Evolutionary conservation across 2,888 invertebrate genomes (phyloP).

Genomic region (Rhogogaster chlorosoma): DNA sequence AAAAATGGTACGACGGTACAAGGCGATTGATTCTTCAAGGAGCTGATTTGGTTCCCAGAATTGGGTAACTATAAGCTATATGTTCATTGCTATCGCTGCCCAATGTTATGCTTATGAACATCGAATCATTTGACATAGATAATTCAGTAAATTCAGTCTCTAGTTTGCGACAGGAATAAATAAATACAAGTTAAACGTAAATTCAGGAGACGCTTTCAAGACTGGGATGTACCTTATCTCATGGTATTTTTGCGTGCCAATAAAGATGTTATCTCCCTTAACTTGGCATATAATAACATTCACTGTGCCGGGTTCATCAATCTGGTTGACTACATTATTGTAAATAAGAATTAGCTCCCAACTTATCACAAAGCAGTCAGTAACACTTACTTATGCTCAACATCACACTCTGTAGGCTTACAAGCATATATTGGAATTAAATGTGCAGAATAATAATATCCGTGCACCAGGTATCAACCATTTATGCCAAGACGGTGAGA

Average conservation of each 20-base stretch:
- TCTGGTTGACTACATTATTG: conserved; percentile 63
- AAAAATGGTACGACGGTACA: conserved; percentile 81
- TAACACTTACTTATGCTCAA: conserved; percentile 68
- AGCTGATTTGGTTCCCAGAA: conserved; percentile 78
- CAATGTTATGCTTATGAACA: not conserved
- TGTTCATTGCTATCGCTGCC: not conserved
- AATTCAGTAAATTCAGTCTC: not conserved
- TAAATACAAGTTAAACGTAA: conserved; percentile 4
- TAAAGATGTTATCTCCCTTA: conserved; percentile 79
- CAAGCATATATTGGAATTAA: conserved; percentile 79
- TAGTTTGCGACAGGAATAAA: not conserved
- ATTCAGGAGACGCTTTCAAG: conserved; percentile 77
- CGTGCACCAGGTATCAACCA: conserved; percentile 76
- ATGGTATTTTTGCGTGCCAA: conserved; percentile 78
- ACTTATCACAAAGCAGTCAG: not conserved
- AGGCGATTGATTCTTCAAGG: conserved; percentile 80
- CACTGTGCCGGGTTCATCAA: conserved; percentile 63
- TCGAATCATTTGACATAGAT: not conserved
- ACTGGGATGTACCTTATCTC: conserved; percentile 79
- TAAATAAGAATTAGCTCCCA: conserved; percentile 54
- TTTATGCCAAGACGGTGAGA: conserved; percentile 62
- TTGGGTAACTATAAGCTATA: conserved; percentile 68
- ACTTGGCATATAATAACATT: conserved; percentile 81
- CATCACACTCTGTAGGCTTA: conserved; percentile 77
- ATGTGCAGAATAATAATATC: conserved; percentile 81